Evolutionary conservation across 2,797 vertebrate species (phyloP), one percentile per base, ranked within the genome.

Genomic region (Pygocentrus nattereri): DNA sequence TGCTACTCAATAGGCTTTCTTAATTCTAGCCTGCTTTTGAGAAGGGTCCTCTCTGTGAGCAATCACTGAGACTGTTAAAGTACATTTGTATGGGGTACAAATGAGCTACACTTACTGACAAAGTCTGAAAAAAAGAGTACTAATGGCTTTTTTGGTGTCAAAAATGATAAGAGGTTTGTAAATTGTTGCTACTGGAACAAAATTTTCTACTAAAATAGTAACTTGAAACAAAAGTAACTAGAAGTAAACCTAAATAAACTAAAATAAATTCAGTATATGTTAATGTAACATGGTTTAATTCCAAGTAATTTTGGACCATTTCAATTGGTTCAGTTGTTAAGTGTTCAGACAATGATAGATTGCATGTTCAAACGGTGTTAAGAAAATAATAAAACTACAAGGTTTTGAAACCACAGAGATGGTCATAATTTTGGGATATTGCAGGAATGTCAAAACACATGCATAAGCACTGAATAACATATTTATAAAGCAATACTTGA

Each of bases 21-120:
- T 82, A 72, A 68, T 81, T 80, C 56, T 71, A 31, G 61, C 54
- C 76, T 62, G 47, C 47, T 38, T 70, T 38, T 34, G 59, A 72
- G 47, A 78, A 25, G 50, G 1, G 6, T 50, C 23, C 25, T 44
- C 47, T 52, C 23, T 81, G 65, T 74, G 41, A 61, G 69, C 27
- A 59, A 27, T 74, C 56, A 78, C 61, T 68, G 44, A 52, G 27
- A 38, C 23, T 62, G 5, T 7, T 12, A 23, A 59, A 69, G 18
- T 31, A 54, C 31, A 67, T 78, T 1, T 70, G 49, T 56, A 31
- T 21, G 34, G 18, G 21, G 21, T 71, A 64, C 23, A 59, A 50
- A 59, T 23, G 23, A 72, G 25, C 16, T 16, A 0, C 12, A 18
- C 44, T 44, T 1, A 54, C 2, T 23, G 7, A 50, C 15, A 50